Evolutionary conservation across 2,888 invertebrate species (phyloP).

Genomic region (Nipponacmea schrenckii): DNA sequence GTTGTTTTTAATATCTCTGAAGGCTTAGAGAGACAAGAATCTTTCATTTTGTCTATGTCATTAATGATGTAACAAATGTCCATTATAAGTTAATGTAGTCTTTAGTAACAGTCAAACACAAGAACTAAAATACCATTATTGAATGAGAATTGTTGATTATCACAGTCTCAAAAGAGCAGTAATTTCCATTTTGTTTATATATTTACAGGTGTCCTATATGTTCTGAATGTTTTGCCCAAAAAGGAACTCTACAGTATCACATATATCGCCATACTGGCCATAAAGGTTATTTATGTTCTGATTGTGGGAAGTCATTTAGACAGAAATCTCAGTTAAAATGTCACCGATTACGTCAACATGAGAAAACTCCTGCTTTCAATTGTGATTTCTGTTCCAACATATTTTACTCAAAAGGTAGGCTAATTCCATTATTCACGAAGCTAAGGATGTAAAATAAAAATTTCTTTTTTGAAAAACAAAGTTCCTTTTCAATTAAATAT

Average conservation of each 20-base stretch:
- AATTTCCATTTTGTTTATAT: too few species aligned
- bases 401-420: conserved; percentile 73
- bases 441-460: too few species aligned
- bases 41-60: too few species aligned
- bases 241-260: conserved; percentile 96
- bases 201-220: conserved; percentile 59
- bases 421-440: too few species aligned
- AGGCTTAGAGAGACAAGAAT: too few species aligned
- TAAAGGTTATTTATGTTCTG: conserved; percentile 93
- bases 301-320: conserved; percentile 89
- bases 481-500: too few species aligned
- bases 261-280: conserved; percentile 93
- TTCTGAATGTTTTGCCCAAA: conserved; percentile 73
- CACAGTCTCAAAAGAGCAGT: too few species aligned
- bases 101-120: background rate
- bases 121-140: background rate
- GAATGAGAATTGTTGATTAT: background rate
- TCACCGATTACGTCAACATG: conserved; percentile 93
- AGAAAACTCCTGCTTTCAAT: conserved; percentile 93
- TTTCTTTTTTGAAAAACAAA: too few species aligned
- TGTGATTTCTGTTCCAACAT: conserved; percentile 76
- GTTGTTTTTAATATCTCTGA: too few species aligned
- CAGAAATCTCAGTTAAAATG: conserved; percentile 91
- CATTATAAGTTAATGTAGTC: too few species aligned
- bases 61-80: too few species aligned